phyloP scores from a whole-genome alignment of 2,797 vertebrate species.

The Gobio occitaniae region DNA sequence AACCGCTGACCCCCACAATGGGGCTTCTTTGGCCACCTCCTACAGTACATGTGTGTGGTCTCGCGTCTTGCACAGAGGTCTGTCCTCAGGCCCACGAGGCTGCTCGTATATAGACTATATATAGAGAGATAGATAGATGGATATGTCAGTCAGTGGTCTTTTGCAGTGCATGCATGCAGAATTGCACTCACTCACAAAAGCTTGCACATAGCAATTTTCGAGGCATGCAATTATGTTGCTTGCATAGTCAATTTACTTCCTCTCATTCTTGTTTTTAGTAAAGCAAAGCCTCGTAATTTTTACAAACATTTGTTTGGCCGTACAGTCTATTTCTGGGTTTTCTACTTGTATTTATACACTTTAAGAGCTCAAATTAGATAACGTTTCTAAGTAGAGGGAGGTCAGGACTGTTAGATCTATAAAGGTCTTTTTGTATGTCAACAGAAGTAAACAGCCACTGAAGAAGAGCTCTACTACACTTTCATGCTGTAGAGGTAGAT shows the following conservation, averaged over 20 bases:
- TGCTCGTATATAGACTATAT: background rate
- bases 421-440: conserved; percentile 14
- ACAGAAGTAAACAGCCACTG: conserved; percentile 10
- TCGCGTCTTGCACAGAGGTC: background rate
- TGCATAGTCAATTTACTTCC: conserved; percentile 43
- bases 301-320: conserved; percentile 17
- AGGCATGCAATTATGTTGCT: conserved; percentile 45
- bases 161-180: background rate
- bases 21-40: conserved; percentile 19
- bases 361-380: conserved; percentile 40
- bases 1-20: conserved; percentile 34
- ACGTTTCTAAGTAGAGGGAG: background rate
- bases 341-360: conserved; percentile 43
- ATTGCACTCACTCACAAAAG: background rate
- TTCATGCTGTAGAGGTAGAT: conserved; percentile 13
- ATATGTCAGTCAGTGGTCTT: background rate
- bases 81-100: conserved; percentile 8
- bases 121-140: too few species aligned
- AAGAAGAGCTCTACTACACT: background rate
- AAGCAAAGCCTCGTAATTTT: conserved; percentile 54
- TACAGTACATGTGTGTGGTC: conserved; percentile 34
- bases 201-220: conserved; percentile 37
- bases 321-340: conserved; percentile 53
- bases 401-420: conserved; percentile 3
- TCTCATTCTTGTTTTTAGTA: conserved; percentile 44